Percentiles rank a stretch among this genome's conserved stretches.
These are phyloP conservation scores for Cantharis nigra DNA, from an alignment of 2,888 invertebrate genomes.

Conservation along the genomic window DNA sequence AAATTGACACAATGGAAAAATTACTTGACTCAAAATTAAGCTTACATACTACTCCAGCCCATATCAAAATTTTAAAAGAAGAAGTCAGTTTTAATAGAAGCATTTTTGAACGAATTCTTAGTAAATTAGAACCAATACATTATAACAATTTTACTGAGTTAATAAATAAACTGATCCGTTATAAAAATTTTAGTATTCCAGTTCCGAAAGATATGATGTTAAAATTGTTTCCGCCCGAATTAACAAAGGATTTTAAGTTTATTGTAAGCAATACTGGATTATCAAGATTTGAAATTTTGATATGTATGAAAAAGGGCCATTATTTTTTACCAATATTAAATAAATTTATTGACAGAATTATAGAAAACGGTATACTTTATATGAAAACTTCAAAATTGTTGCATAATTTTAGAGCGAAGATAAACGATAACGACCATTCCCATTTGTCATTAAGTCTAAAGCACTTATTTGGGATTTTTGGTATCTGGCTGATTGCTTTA, in stretches of 20 bases:
- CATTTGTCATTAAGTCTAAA: neutral
- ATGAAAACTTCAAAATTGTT: neutral
- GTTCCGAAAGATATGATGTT: neutral
- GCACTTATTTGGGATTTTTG: neutral
- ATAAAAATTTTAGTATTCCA: neutral
- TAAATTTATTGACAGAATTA: neutral
- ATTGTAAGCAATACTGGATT: neutral
- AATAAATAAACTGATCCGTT: neutral
- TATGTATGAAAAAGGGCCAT: neutral
- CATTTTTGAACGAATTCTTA: neutral
- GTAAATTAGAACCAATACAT: neutral
- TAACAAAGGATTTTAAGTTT: neutral
- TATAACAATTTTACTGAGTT: neutral
- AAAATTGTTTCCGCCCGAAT: neutral
- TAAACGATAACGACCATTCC: no score
- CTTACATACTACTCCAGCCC: neutral
- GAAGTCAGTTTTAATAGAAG: neutral
- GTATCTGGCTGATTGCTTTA: neutral
- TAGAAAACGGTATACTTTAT: neutral
- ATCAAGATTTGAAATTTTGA: neutral
- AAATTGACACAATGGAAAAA: neutral
- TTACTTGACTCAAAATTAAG: neutral
- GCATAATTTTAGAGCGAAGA: neutral
- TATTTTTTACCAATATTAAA: neutral
- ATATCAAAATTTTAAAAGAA: neutral